Base-by-base conservation (phyloP, 2,113 vertebrate species). In the Gobiocypris rarus region DNA sequence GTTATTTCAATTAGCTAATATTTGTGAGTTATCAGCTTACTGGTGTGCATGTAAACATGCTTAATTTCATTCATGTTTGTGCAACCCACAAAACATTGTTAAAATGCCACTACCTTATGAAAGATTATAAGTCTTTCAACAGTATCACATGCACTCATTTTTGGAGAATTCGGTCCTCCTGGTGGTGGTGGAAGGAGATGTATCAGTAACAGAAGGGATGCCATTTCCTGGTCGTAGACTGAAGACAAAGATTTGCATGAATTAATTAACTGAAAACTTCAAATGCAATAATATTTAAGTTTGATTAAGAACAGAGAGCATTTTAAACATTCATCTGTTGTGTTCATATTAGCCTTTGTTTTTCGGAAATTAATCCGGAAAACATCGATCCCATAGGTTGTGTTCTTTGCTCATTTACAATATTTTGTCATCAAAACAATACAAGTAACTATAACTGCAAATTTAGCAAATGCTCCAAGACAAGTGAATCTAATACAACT, bases 131-230 rank as follows among this genome's bases (percentile, higher is more conserved):
- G 59, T 69, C 59, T 87, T 41, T 85, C 75, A 80, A 43, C 61
- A 82, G 86, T 83, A 85, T 89, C 67, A 77, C 31, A 65, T 26
- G 75, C 75, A 75, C 59, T 71, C 0, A 86, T 83, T 70, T 86
- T 81, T 83, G 75, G 79, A 87, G 14, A 85, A 31, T 67, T 89
- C 7, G 0, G 48, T 59, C 86, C 79, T 8, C 86, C 75, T 82
- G 86, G 81, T 38, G 26, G 10, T 83, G 84, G 85, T 43, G 78
- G 82, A 86, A 87, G 88, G 43, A 89, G 75, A 87, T 91, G 58
- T 58, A 84, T 31, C 52, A 82, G 24, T 28, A 84, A 70, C 45
- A 88, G 41, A 14, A 85, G 54, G 34, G 83, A 88, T 8, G 73
- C 28, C 83, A 84, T 90, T 85, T 90, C 75, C 56, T 83, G 76